Evolutionary conservation across 1,140 invertebrate genomes (phyloP).

Genomic region (Lepidurus apus): DNA sequence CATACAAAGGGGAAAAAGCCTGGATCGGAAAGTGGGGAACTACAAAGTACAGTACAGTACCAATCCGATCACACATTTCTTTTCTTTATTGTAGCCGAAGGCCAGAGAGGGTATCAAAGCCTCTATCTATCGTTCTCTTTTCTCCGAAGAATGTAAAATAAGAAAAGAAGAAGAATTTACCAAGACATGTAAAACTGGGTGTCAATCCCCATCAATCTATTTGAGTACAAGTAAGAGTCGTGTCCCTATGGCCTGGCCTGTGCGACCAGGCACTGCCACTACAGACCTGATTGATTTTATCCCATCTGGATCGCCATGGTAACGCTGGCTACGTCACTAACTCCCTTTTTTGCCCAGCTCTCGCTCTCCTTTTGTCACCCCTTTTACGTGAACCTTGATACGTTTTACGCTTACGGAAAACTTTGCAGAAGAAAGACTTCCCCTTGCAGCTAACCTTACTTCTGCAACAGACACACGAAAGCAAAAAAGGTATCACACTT

Average conservation of each 20-base stretch:
- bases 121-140: too few species aligned
- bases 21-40: too few species aligned
- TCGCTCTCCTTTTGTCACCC: neutral
- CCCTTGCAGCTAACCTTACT: neutral
- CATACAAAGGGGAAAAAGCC: too few species aligned
- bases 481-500: neutral
- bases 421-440: neutral
- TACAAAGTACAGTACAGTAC: too few species aligned
- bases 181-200: constrained; percentile 6
- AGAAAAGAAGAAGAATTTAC: neutral
- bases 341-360: constrained; percentile 3
- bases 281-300: constrained; percentile 22
- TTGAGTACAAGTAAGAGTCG: neutral
- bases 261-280: constrained; percentile 11
- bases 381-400: neutral
- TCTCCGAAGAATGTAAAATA: neutral
- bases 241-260: constrained; percentile 16
- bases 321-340: constrained; percentile 14
- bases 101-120: too few species aligned
- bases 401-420: neutral
- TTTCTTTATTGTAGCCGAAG: too few species aligned
- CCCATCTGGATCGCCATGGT: constrained; percentile 17
- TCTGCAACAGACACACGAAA: neutral
- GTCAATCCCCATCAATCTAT: constrained; percentile 15
- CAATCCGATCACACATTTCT: too few species aligned